Conservation (phyloP, 1,140 invertebrate genomes). For the Macrobrachium nipponense region DNA sequence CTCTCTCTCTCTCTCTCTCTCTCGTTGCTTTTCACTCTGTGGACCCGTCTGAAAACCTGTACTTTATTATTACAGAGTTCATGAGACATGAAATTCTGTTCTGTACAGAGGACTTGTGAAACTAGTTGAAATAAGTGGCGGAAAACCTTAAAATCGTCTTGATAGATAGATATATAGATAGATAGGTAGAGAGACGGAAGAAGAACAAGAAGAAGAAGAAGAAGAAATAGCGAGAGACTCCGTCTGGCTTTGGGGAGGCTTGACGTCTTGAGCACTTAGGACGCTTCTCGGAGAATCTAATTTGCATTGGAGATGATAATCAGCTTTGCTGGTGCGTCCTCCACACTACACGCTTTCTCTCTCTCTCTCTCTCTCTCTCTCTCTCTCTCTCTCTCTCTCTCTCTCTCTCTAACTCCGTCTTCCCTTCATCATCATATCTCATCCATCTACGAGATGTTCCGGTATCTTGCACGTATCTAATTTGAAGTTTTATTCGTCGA, state of each 20-base stretch:
- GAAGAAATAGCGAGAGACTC: conserved; percentile 34
- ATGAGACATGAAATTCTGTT: too few relatives aligned
- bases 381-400: neutral
- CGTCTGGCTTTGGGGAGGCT: conserved; percentile 41
- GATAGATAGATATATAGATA: neutral
- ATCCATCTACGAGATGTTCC: neutral
- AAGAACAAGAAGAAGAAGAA: conserved; percentile 1
- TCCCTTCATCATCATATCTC: neutral
- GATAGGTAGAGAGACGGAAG: neutral
- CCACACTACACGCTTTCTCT: neutral
- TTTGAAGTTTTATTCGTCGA: too few relatives aligned
- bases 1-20: neutral
- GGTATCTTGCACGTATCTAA: too few relatives aligned
- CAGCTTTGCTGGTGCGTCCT: conserved; percentile 48
- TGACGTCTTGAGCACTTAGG: conserved; percentile 55
- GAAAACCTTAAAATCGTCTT: neutral
- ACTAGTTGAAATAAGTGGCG: too few relatives aligned
- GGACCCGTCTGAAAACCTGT: neutral
- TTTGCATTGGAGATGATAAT: conserved; percentile 61
- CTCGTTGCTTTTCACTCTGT: neutral
- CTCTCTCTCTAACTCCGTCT: conserved; percentile 1
- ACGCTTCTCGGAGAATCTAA: conserved; percentile 58
- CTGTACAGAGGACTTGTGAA: neutral
- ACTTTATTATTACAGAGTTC: too few relatives aligned
- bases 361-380: conserved; percentile 24